Conservation (phyloP, 2,113 vertebrate species). For the Oryzias melastigma region DNA sequence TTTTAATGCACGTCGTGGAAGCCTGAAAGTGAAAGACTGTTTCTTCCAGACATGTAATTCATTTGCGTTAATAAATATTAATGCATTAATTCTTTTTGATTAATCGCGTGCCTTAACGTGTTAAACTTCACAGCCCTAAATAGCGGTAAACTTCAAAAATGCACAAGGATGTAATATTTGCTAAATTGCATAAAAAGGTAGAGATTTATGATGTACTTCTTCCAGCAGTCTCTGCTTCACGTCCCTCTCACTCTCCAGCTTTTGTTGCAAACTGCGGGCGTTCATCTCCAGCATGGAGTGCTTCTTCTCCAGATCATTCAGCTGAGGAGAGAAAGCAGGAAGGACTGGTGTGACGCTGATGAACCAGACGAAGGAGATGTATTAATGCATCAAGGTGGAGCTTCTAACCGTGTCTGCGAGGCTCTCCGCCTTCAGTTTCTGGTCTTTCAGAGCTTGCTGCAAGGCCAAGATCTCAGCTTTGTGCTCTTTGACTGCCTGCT, state of each 20-base stretch:
- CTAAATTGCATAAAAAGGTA: neutral
- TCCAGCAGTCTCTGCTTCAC: constrained; percentile 96
- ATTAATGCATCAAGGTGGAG: neutral
- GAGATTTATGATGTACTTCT: constrained; percentile 77
- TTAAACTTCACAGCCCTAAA: neutral
- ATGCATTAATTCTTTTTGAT: neutral
- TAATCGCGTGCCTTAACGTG: neutral
- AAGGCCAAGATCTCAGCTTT: constrained; percentile 95
- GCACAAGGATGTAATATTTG: neutral
- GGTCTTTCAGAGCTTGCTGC: constrained; percentile 97
- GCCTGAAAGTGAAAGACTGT: too few species aligned
- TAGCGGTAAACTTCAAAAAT: neutral
- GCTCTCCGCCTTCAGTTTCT: constrained; percentile 96
- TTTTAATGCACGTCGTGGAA: too few species aligned
- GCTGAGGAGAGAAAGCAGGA: constrained; percentile 66
- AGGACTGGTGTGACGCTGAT: neutral
- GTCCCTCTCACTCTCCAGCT: constrained; percentile 94
- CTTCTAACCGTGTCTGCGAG: constrained; percentile 91
- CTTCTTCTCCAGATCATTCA: constrained; percentile 97
- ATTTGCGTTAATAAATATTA: neutral
- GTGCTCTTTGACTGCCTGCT: constrained; percentile 96
- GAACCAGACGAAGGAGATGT: neutral
- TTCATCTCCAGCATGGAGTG: constrained; percentile 99
- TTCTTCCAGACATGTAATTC: too few species aligned
- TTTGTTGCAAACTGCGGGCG: constrained; percentile 93